These are phyloP conservation scores for Triops longicaudatus DNA, from an alignment of 1,140 invertebrate species.

Conservation along the genomic window DNA sequence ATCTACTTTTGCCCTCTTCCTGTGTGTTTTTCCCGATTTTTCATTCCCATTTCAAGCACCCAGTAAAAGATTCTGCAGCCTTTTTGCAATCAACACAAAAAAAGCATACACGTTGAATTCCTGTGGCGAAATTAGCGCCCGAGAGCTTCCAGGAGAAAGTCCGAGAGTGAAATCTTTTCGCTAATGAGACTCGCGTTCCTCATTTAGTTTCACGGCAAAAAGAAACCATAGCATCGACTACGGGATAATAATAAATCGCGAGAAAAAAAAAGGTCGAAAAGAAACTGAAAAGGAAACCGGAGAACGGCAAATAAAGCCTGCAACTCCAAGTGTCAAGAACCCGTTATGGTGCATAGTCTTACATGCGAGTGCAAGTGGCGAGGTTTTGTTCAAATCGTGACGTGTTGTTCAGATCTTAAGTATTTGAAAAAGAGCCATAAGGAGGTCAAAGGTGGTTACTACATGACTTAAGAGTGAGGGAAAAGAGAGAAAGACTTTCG, in stretches of 20 bases:
- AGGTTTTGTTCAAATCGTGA: background rate
- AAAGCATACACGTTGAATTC: background rate
- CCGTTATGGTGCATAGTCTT: background rate
- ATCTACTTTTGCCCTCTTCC: background rate
- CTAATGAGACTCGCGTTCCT: background rate
- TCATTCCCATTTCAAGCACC: too few relatives aligned
- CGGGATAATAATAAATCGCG: background rate
- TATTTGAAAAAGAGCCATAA: background rate
- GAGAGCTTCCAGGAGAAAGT: background rate
- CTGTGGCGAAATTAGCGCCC: background rate
- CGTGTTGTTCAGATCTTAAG: background rate
- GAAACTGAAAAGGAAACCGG: slow-evolving; percentile 1
- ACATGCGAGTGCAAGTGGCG: background rate
- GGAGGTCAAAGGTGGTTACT: background rate
- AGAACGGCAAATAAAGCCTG: background rate
- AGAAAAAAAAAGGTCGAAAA: background rate
- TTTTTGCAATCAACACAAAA: background rate
- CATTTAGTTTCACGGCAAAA: background rate
- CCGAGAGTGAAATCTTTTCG: background rate
- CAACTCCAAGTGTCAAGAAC: background rate
- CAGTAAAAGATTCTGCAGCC: too few relatives aligned
- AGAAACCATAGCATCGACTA: background rate
- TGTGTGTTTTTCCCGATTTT: too few relatives aligned
- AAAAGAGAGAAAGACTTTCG: too few relatives aligned
- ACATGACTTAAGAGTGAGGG: background rate